phyloP scores from a whole-genome alignment of 2,797 vertebrate genomes.

The Sylvilagus floridanus region DNA sequence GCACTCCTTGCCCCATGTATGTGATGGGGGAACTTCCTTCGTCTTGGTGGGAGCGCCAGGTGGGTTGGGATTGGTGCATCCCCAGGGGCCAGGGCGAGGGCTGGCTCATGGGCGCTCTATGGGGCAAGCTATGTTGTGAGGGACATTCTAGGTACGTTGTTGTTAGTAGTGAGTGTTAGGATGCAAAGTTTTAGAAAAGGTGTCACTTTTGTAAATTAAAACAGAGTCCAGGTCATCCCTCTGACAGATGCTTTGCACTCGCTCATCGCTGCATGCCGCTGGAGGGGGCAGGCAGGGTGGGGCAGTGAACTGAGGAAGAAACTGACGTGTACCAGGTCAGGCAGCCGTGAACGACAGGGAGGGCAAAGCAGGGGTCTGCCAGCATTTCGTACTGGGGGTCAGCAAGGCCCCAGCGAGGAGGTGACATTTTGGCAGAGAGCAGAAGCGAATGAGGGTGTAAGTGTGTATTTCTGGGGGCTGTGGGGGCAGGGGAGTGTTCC shows the following conservation, averaged over 20 bases:
- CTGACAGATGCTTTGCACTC: neutral
- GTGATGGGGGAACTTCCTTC: neutral
- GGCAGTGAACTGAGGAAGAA: neutral
- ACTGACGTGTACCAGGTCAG: neutral
- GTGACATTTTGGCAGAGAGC: neutral
- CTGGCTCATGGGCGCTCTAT: neutral
- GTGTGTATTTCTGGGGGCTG: neutral
- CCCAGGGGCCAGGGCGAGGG: neutral
- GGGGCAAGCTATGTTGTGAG: neutral
- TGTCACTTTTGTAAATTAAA: slow-evolving; percentile 16
- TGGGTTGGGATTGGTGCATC: neutral
- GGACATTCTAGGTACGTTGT: neutral
- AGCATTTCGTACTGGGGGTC: neutral
- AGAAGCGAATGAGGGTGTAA: neutral
- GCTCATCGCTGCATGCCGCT: neutral
- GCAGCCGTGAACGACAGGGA: neutral
- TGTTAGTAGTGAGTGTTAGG: neutral
- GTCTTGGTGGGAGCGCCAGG: neutral
- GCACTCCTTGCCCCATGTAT: neutral
- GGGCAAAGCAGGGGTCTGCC: neutral
- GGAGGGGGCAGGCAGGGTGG: no score
- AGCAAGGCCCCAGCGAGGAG: neutral
- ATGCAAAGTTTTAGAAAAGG: neutral
- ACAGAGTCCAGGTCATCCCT: neutral
- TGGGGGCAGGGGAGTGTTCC: neutral